phyloP scores from a whole-genome alignment of 2,113 vertebrate genomes.

The human (Homo sapiens) region DNA sequence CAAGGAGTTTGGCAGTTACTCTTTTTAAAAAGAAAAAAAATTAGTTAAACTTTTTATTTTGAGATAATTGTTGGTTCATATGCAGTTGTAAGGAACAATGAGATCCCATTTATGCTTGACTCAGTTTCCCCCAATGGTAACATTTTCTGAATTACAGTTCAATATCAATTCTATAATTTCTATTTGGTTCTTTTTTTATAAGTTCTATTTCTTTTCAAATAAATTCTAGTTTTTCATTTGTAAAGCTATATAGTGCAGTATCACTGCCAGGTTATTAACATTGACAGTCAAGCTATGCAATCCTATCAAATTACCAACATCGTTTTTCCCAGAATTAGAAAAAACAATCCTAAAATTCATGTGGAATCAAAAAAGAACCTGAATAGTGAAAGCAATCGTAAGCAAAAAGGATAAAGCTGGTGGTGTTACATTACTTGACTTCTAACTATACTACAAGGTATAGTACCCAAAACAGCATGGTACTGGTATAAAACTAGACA shows the following conservation, averaged over 20 bases:
- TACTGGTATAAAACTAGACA: no score
- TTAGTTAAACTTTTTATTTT: neutral
- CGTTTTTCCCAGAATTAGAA: no score
- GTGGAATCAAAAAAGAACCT: no score
- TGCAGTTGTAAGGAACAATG: neutral
- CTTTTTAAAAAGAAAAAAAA: neutral
- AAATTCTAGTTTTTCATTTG: constrained; percentile 4
- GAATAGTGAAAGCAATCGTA: no score
- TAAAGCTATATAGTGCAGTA: neutral
- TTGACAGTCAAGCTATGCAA: neutral
- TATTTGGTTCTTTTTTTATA: neutral
- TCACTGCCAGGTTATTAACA: neutral
- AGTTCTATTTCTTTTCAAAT: neutral
- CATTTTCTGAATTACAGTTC: neutral
- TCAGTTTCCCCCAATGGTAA: neutral
- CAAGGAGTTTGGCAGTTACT: neutral
- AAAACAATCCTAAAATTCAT: no score
- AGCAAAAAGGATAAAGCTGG: no score
- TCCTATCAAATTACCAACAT: no score
- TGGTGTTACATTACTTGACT: no score
- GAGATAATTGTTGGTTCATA: neutral
- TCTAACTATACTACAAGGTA: no score
- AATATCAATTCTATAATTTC: neutral
- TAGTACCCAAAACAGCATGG: no score
- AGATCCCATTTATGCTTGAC: neutral